These are phyloP conservation scores for Microtus richardsoni DNA, from an alignment of 2,113 vertebrate species.

Conservation along the genomic window DNA sequence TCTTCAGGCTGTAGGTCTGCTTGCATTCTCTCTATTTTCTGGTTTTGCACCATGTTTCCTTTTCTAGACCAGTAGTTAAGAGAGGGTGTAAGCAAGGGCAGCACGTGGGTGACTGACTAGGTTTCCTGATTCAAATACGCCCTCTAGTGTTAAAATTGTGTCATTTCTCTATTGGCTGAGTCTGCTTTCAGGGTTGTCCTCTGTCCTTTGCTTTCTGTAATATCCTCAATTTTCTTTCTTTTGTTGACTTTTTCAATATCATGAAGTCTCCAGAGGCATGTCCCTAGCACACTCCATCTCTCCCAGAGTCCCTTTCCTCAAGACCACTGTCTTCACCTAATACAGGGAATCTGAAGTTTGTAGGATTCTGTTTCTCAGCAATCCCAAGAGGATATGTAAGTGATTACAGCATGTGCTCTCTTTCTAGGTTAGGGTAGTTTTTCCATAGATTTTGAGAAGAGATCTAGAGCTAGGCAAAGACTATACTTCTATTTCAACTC, in stretches of 20 bases:
- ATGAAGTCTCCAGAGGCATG: not conserved
- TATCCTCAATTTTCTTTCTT: not conserved
- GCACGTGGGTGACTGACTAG: not conserved
- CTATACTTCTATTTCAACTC: not conserved
- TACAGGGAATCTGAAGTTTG: not conserved
- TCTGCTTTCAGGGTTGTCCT: not conserved
- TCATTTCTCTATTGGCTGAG: not conserved
- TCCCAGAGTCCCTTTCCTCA: not conserved
- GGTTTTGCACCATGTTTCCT: not conserved
- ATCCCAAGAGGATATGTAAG: not conserved
- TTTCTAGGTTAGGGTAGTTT: not conserved
- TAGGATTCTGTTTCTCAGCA: not conserved
- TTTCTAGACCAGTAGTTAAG: not conserved
- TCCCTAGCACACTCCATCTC: not conserved
- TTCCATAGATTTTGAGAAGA: not conserved
- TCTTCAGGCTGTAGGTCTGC: not conserved
- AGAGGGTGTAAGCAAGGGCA: not conserved
- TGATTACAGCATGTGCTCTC: not conserved
- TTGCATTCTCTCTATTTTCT: not conserved
- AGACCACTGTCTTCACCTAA: not conserved
- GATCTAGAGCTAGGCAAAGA: not conserved
- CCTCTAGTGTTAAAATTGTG: constrained; percentile 52
- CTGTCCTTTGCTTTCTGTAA: not conserved
- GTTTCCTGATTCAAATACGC: constrained; percentile 14
- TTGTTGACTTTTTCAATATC: not conserved